Base-by-base conservation (phyloP, 2,888 invertebrate species). In the Hypena proboscidalis region DNA sequence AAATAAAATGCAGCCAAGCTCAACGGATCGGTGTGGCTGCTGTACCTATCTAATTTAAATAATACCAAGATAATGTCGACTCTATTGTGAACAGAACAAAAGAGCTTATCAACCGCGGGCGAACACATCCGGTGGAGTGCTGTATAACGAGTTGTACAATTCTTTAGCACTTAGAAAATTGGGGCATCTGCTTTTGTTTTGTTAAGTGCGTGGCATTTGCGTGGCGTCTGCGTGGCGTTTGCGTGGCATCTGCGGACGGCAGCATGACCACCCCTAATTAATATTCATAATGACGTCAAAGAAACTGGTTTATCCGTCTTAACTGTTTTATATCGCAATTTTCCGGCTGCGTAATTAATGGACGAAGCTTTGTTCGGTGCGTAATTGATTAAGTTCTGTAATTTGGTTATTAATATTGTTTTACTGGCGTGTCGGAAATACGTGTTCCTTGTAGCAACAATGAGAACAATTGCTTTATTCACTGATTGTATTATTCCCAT, bases 241-340 rank as follows among this genome's bases (percentile, higher is more conserved):
- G 51, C 41, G 52, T 30, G 36, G 27, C 27, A 10, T 33, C 40
- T 20, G 49, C 55, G 48, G 38, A 15, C 25, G 9, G 26, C 36
- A 26, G 26, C 35, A 22, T 11, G 8, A 23, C 8, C 43, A 25
- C 30, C 37, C 32, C 49, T 67, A 70, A 81, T 82, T 81, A 80
- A 77, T 79, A 78, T 78, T 79, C 71, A 79, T 81, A 80, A 83
- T 81, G 67, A 61, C 60, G 60, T 63, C 70, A 72, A 77, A 82
- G 79, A 77, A 68, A 63, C 66, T 55, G 50, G 61, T 62, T 67
- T 62, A 76, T 73, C 59, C 65, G 26, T 61, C 67, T 70, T 64
- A 67, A 69, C 70, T 66, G 67, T 65, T 71, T 72, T 72, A 69
- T 74, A 58, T 73, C 49, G 58, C 63, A 69, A 68, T 66, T 68